A percentile compares a stretch with the other conserved stretches of the same genome.
These are phyloP conservation scores for Ptychochromis oligacanthus DNA, from an alignment of 2,113 vertebrate species.

Conservation along the genomic window DNA sequence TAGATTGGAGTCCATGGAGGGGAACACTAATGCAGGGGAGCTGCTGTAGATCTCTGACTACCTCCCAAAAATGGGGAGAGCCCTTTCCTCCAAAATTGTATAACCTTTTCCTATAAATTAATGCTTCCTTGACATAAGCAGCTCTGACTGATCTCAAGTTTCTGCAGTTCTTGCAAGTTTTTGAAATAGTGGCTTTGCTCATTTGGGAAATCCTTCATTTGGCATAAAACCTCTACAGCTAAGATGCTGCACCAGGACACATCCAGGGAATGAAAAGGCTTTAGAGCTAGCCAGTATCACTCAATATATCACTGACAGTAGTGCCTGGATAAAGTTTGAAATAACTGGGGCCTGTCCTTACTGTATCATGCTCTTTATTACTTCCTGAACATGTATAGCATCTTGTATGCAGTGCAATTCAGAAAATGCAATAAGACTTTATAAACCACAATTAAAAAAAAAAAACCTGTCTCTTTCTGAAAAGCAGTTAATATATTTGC, in stretches of 20 bases:
- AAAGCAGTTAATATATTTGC: background rate
- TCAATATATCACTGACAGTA: background rate
- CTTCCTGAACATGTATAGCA: background rate
- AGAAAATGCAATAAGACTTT: background rate
- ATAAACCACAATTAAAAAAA: background rate
- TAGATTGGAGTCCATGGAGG: background rate
- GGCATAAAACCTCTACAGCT: background rate
- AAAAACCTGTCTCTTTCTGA: background rate
- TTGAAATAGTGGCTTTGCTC: background rate
- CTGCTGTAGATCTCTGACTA: background rate
- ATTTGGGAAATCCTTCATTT: background rate
- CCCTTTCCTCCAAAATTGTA: background rate
- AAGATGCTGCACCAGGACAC: background rate
- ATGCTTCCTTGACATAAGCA: background rate
- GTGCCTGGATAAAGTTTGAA: background rate
- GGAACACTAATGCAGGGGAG: background rate
- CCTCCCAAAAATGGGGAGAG: background rate
- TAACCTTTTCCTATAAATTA: background rate
- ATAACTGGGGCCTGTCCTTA: background rate
- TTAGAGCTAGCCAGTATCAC: background rate
- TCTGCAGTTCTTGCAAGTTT: background rate
- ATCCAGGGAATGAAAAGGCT: background rate
- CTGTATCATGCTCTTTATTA: background rate
- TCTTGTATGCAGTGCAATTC: background rate
- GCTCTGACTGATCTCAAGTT: background rate